These are phyloP conservation scores for Halcyon malimbica DNA, from an alignment of 2,113 vertebrate species.

Conservation along the genomic window DNA sequence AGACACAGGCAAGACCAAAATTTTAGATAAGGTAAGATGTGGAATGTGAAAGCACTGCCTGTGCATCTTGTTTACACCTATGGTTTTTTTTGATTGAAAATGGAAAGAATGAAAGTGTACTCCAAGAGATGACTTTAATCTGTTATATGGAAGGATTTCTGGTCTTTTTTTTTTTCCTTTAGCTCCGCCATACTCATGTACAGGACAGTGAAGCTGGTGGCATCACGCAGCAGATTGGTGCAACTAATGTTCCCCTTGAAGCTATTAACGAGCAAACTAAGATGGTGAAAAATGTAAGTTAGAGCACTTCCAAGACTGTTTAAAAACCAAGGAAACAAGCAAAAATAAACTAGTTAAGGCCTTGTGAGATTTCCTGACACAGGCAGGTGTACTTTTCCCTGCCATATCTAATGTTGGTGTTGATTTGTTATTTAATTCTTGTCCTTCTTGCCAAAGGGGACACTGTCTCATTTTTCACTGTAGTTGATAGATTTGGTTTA, in stretches of 20 bases:
- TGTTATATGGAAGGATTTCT: not conserved
- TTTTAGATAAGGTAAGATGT: slow-evolving; percentile 92
- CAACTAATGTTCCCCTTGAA: slow-evolving; percentile 95
- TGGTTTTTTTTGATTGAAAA: not conserved
- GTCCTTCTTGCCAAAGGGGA: not conserved
- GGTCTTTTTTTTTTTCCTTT: not conserved
- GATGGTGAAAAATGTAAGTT: slow-evolving; percentile 96
- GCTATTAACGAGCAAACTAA: slow-evolving; percentile 92
- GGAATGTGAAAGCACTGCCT: not conserved
- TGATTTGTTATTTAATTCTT: not conserved
- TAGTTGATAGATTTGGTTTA: not conserved
- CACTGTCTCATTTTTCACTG: not conserved
- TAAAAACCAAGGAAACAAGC: too few species aligned
- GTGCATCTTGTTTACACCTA: not conserved
- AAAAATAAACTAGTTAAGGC: not conserved
- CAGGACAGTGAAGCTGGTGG: slow-evolving; percentile 97
- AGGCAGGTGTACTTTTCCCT: not conserved
- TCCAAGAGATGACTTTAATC: not conserved
- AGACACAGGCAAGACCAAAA: slow-evolving; percentile 98
- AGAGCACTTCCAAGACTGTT: not conserved
- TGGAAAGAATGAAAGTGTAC: not conserved
- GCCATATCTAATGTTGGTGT: not conserved
- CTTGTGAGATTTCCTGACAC: not conserved
- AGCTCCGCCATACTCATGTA: slow-evolving; percentile 94
- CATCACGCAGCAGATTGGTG: slow-evolving; percentile 98